Conservation (phyloP, 37 sponge, comb jelly and placozoan species). For the Haliclona indistincta region DNA sequence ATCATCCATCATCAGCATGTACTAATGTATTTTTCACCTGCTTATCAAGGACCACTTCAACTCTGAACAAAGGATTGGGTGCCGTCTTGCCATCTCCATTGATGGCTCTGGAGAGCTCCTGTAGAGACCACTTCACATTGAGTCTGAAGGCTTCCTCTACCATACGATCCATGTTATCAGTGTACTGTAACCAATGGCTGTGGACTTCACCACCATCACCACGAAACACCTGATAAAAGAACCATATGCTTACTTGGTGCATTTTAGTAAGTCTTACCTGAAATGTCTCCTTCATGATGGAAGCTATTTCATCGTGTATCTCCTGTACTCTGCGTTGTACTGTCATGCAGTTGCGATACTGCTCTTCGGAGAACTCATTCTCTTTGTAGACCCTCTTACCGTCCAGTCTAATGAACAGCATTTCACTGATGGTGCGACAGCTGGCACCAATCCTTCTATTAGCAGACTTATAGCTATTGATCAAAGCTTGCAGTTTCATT, state of each 20-base stretch:
- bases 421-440: slow-evolving; percentile 85
- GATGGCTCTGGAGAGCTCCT: slow-evolving; percentile 86
- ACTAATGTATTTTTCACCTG: not conserved
- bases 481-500: slow-evolving; percentile 34
- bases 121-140: slow-evolving; percentile 97
- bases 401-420: slow-evolving; percentile 81
- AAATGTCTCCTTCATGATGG: slow-evolving; percentile 71
- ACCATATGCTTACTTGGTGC: too few relatives aligned
- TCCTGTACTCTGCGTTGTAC: slow-evolving; percentile 58
- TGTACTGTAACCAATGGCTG: slow-evolving; percentile 84
- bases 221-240: slow-evolving; percentile 57
- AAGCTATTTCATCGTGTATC: slow-evolving; percentile 78
- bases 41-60: slow-evolving; percentile 80
- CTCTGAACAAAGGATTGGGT: slow-evolving; percentile 91
- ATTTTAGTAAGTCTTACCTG: slow-evolving; percentile 52
- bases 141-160: slow-evolving; percentile 95
- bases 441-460: slow-evolving; percentile 69
- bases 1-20: not conserved
- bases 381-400: slow-evolving; percentile 88
- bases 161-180: slow-evolving; percentile 89
- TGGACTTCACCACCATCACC: slow-evolving; percentile 86
- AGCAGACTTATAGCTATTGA: slow-evolving; percentile 40
- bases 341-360: slow-evolving; percentile 68
- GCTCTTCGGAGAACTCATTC: slow-evolving; percentile 86
- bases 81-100: slow-evolving; percentile 94